Evolutionary conservation across 2,888 invertebrate genomes (phyloP).

Genomic region (Drosophila acutilabella): DNA sequence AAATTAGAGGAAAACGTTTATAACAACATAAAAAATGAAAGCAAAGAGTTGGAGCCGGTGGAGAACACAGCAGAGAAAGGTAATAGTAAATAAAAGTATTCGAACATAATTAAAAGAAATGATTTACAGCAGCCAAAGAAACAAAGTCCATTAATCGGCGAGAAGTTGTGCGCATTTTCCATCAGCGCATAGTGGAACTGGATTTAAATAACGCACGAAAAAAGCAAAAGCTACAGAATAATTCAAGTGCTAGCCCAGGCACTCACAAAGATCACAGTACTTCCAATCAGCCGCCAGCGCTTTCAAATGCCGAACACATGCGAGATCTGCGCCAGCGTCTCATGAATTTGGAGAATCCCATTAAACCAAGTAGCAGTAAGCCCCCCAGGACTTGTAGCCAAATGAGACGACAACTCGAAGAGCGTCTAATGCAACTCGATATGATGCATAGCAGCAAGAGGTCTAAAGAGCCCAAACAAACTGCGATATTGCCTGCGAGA

Average conservation of each 20-base stretch:
- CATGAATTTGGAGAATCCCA: slow-evolving; percentile 21
- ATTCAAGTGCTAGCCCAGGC: background rate
- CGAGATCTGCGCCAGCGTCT: slow-evolving; percentile 33
- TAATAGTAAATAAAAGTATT: background rate
- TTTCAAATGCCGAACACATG: slow-evolving; percentile 22
- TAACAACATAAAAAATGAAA: background rate
- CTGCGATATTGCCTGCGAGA: background rate
- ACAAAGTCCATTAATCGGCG: slow-evolving; percentile 30
- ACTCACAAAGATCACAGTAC: background rate
- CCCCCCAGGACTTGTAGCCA: background rate
- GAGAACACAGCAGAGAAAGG: background rate
- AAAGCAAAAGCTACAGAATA: background rate
- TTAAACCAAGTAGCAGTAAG: background rate
- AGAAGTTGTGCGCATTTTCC: slow-evolving; percentile 2
- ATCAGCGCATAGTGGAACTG: slow-evolving; percentile 21
- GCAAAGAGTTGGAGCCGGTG: background rate
- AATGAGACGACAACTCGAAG: background rate
- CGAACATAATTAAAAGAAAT: background rate
- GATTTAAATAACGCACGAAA: background rate
- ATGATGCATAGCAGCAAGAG: background rate
- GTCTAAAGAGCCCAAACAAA: background rate
- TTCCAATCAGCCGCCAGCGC: background rate
- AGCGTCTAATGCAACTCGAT: slow-evolving; percentile 10
- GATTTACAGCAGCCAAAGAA: background rate
- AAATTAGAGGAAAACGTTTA: slow-evolving; percentile 10